phyloP scores from a whole-genome alignment of 2,888 invertebrate genomes.

The Noctua fimbriata region DNA sequence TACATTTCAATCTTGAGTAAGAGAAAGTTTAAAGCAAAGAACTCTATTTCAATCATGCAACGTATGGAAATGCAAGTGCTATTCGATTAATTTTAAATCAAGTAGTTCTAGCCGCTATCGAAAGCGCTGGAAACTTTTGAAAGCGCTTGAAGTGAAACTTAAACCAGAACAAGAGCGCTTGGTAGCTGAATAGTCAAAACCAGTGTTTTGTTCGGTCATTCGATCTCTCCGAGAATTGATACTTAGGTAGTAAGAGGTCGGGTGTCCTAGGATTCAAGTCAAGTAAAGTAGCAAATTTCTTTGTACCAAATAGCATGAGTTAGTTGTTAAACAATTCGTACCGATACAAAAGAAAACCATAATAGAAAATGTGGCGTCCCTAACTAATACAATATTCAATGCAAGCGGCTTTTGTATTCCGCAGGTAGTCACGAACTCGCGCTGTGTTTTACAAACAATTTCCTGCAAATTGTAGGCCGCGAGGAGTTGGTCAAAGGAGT shows the following conservation, averaged over 20 bases:
- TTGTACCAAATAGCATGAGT: neutral
- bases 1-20: conserved; percentile 22
- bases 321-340: no score
- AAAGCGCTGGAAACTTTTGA: conserved; percentile 20
- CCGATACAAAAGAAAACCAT: neutral
- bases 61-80: conserved; percentile 8
- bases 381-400: neutral
- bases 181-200: conserved; percentile 9
- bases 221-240: neutral
- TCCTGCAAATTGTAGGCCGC: neutral
- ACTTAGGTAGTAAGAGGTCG: neutral
- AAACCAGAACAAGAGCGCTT: conserved; percentile 13
- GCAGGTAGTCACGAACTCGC: neutral
- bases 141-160: conserved; percentile 11
- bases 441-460: conserved; percentile 1
- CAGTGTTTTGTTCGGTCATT: conserved; percentile 3
- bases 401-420: neutral
- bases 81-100: conserved; percentile 43
- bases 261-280: neutral
- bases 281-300: neutral
- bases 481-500: neutral
- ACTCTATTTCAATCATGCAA: conserved; percentile 30
- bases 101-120: conserved; percentile 2
- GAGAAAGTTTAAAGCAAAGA: neutral
- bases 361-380: neutral